Conservation (phyloP, 2,888 invertebrate genomes). For the Celastrina argiolus region DNA sequence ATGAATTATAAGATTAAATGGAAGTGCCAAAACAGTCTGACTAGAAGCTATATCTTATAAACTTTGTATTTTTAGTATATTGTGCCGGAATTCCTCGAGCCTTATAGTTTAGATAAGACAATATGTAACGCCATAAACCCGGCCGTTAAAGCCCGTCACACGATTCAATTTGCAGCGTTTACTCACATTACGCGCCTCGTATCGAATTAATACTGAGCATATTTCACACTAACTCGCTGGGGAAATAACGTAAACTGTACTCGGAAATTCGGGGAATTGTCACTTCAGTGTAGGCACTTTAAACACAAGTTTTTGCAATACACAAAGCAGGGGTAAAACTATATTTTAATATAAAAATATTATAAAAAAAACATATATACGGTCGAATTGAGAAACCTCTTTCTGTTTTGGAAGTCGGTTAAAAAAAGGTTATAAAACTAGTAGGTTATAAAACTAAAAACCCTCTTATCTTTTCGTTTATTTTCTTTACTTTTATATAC, state of each 20-base stretch:
- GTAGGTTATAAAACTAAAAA: no score
- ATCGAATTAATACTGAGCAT: constrained; percentile 18
- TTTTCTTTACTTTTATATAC: no score
- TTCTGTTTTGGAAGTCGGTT: no score
- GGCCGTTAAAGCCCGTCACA: background rate
- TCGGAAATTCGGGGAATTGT: background rate
- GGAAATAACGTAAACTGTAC: constrained; percentile 17
- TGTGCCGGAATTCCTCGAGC: no score
- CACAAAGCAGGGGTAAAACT: background rate
- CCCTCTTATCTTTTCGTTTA: no score
- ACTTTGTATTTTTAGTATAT: background rate
- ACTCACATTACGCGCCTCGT: constrained; percentile 32
- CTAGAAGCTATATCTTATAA: background rate
- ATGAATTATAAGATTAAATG: no score
- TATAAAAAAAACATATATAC: no score
- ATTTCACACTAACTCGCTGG: constrained; percentile 3
- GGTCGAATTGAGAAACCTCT: no score
- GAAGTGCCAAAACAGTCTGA: no score
- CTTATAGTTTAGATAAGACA: constrained; percentile 2
- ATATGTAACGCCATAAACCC: background rate
- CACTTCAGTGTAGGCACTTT: background rate
- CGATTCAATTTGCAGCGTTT: constrained; percentile 35
- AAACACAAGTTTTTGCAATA: background rate
- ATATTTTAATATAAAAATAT: no score
- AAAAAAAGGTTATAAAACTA: no score